These are phyloP conservation scores for Cephalopholis sonnerati DNA, from an alignment of 2,113 vertebrate species.

Conservation along the genomic window DNA sequence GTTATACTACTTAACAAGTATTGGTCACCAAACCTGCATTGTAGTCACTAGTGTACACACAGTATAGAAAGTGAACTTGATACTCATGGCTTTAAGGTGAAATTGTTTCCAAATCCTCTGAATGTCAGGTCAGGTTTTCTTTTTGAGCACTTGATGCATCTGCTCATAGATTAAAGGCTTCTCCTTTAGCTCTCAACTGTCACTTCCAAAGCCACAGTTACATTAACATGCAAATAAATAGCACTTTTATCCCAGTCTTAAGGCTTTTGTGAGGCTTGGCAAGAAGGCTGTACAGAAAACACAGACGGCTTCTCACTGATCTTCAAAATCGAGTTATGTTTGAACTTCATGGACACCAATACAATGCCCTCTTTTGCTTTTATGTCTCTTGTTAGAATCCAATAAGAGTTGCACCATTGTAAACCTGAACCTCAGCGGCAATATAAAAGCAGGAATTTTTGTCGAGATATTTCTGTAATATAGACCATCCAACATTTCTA, in stretches of 20 bases:
- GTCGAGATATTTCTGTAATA: constrained; percentile 12
- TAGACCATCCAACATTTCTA: constrained; percentile 29
- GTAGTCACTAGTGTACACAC: neutral
- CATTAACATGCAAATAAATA: constrained; percentile 39
- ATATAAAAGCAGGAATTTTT: neutral
- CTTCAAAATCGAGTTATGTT: neutral
- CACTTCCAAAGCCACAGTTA: constrained; percentile 33
- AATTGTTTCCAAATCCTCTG: neutral
- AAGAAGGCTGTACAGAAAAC: neutral
- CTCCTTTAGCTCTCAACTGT: constrained; percentile 17
- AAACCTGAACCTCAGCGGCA: neutral
- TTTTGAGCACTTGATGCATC: constrained; percentile 15
- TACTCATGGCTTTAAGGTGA: neutral
- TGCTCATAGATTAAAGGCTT: constrained; percentile 35
- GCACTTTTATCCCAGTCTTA: constrained; percentile 34
- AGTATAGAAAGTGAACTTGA: neutral
- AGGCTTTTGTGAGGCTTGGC: constrained; percentile 11
- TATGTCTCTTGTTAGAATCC: neutral
- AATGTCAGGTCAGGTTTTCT: constrained; percentile 24
- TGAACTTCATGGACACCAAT: neutral
- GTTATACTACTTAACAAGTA: neutral
- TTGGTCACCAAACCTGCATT: neutral
- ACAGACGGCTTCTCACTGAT: neutral
- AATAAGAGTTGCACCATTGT: neutral
- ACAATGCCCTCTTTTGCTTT: neutral